Base-by-base conservation (phyloP, 2,888 invertebrate genomes). In the Lottia scabra region DNA sequence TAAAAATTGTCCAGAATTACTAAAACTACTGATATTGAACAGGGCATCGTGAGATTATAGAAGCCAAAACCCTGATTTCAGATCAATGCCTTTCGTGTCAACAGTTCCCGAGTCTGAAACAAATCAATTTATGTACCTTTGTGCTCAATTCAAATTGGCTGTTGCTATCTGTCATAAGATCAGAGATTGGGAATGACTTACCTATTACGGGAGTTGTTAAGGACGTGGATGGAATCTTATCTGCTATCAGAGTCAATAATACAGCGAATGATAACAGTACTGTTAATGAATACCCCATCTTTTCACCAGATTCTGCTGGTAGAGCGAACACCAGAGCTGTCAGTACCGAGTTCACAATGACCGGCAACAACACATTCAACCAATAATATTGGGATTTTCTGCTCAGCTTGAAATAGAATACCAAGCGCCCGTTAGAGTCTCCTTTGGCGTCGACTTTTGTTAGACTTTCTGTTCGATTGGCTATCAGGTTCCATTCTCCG, bases 221-320 rank as follows among this genome's bases (percentile, higher is more conserved):
- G 19, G 78, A 76, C 13, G 75, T 73, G 27, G 75, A 70, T 27
- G 78, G 76, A 70, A 78, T 68, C n/a, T 70, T 66, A 44, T 71
- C 73, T 23, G 75, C 62, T 48, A 78, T 71, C 16, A 78, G 65
- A 38, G 75, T 74, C 44, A 76, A 70, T 46, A 76, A 71, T 26
- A 78, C 78, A 65, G 74, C 75, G 38, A 74, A 74, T 16, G 75
- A 65, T 48, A 78, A 74, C 44, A 78, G 74, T 8, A 70, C 72
- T 44, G 75, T 76, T 68, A 78, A 69, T 15, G 74, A 76, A 73
- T 71, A 78, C 43, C 75, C 71, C 68, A 78, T 74, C 71, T 73
- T 78, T 70, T 78, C 78, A 27, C 78, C 78, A 45, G 73, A 66
- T 44, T 78, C 78, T n/a, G 74, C 65, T 23, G 78, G 78, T 65